Percentiles rank a stretch among this genome's conserved stretches.
phyloP scores from a whole-genome alignment of 2,888 invertebrate genomes.

The Monopis laevigella region DNA sequence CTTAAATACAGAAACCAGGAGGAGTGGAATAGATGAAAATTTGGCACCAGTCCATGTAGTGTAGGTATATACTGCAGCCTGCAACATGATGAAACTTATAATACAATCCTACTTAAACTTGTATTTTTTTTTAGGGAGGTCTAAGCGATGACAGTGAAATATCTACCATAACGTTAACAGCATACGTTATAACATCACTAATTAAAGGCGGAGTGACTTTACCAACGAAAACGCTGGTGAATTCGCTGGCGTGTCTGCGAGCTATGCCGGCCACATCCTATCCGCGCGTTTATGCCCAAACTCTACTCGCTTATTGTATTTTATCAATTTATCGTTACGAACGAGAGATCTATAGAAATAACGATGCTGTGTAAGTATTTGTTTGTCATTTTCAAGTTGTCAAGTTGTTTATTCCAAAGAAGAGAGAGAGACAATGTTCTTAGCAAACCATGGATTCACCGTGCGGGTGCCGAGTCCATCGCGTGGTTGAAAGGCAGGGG shows the following conservation, averaged over 20 bases:
- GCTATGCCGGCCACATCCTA: slow-evolving; percentile 38
- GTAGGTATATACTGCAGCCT: too few species aligned
- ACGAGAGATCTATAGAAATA: neutral
- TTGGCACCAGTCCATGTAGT: too few species aligned
- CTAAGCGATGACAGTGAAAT: slow-evolving; percentile 54
- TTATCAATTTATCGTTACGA: slow-evolving; percentile 28
- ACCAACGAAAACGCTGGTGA: slow-evolving; percentile 51
- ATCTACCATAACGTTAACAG: slow-evolving; percentile 72
- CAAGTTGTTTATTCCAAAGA: too few species aligned
- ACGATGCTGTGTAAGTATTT: slow-evolving; percentile 33
- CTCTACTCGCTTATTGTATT: slow-evolving; percentile 40
- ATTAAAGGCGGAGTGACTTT: slow-evolving; percentile 65
- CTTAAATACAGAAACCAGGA: too few species aligned
- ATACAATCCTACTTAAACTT: too few species aligned
- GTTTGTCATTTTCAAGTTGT: too few species aligned
- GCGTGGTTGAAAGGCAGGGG: too few species aligned
- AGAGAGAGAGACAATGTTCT: too few species aligned
- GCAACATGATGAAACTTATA: too few species aligned
- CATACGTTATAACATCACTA: slow-evolving; percentile 74
- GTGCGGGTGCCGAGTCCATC: too few species aligned
- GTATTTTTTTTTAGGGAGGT: slow-evolving; percentile 49
- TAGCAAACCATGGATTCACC: too few species aligned
- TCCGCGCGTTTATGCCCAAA: slow-evolving; percentile 35
- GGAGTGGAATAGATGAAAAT: too few species aligned
- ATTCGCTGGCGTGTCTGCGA: slow-evolving; percentile 69